Conservation (phyloP, 2,797 vertebrate genomes). For the Cyclopterus lumpus region DNA sequence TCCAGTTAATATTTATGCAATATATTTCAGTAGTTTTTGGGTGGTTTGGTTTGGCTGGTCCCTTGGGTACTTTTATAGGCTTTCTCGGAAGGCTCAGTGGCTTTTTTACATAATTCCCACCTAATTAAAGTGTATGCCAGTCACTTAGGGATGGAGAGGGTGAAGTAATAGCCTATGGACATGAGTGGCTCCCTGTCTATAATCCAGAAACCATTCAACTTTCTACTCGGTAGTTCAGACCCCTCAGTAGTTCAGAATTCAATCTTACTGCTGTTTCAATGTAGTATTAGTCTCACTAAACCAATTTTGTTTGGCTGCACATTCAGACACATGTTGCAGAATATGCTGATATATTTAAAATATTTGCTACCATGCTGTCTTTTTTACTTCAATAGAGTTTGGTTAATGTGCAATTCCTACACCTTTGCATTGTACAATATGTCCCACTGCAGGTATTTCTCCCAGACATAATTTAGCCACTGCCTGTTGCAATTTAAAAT, state of each 20-base stretch:
- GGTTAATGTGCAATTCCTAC: neutral
- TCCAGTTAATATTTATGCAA: constrained; percentile 26
- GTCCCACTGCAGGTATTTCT: constrained; percentile 18
- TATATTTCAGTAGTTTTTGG: constrained; percentile 21
- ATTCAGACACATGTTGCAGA: neutral
- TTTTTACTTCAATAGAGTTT: neutral
- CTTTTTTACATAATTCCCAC: constrained; percentile 61
- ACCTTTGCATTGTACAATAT: constrained; percentile 14
- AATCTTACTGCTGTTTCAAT: constrained; percentile 24
- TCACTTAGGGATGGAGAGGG: constrained; percentile 10
- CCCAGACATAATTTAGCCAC: constrained; percentile 18
- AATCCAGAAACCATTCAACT: constrained; percentile 34
- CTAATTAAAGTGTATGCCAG: constrained; percentile 42
- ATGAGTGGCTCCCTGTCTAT: constrained; percentile 32
- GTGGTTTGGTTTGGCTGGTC: constrained; percentile 47
- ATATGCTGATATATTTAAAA: neutral
- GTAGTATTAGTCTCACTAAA: constrained; percentile 9
- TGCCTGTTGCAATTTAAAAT: constrained; percentile 50
- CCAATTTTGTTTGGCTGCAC: neutral
- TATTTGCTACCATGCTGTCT: neutral
- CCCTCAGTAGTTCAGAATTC: constrained; percentile 8
- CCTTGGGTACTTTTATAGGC: constrained; percentile 34
- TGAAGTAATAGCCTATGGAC: constrained; percentile 25
- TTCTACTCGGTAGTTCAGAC: constrained; percentile 24
- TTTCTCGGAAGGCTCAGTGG: constrained; percentile 57